Percentiles rank a stretch among this genome's conserved stretches.
Conservation (phyloP, 2,888 invertebrate species). For the Drosophila meridiana region DNA sequence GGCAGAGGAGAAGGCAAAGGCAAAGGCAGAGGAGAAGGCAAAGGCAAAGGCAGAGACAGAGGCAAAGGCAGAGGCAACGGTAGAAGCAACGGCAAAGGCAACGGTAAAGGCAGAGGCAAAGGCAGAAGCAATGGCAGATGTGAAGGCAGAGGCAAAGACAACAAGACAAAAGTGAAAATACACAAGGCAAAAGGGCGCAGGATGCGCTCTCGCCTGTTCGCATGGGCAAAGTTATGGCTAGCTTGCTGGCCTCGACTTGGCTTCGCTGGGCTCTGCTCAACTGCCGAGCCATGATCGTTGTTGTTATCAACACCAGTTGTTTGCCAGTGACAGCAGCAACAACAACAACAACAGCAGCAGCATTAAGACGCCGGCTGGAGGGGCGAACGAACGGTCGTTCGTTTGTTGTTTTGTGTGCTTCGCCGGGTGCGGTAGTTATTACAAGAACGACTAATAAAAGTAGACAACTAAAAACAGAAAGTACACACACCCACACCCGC, state of each 20-base stretch:
- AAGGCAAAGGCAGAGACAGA: neutral
- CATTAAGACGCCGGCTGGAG: neutral
- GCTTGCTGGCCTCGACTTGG: slow-evolving; percentile 43
- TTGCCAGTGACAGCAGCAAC: slow-evolving; percentile 57
- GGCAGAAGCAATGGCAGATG: neutral
- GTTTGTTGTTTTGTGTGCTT: slow-evolving; percentile 14
- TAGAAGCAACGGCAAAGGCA: no score
- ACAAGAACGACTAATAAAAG: slow-evolving; percentile 73
- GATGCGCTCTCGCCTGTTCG: slow-evolving; percentile 38
- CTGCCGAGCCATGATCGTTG: slow-evolving; percentile 65
- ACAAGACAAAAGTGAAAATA: slow-evolving; percentile 10
- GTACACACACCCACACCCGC: slow-evolving; percentile 16
- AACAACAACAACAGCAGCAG: slow-evolving; percentile 18
- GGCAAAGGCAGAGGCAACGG: neutral
- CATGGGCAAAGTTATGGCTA: slow-evolving; percentile 66
- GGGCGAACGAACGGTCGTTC: neutral
- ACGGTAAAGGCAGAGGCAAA: neutral
- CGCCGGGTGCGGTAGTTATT: slow-evolving; percentile 63
- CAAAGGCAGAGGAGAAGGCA: neutral
- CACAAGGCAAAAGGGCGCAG: slow-evolving; percentile 8
- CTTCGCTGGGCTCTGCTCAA: slow-evolving; percentile 9
- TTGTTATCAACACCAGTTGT: slow-evolving; percentile 75
- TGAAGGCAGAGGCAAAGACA: neutral
- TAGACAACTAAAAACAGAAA: slow-evolving; percentile 67
- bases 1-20: neutral